These are phyloP conservation scores for Dasyurus viverrinus DNA, from an alignment of 2,113 vertebrate species.

Conservation along the genomic window DNA sequence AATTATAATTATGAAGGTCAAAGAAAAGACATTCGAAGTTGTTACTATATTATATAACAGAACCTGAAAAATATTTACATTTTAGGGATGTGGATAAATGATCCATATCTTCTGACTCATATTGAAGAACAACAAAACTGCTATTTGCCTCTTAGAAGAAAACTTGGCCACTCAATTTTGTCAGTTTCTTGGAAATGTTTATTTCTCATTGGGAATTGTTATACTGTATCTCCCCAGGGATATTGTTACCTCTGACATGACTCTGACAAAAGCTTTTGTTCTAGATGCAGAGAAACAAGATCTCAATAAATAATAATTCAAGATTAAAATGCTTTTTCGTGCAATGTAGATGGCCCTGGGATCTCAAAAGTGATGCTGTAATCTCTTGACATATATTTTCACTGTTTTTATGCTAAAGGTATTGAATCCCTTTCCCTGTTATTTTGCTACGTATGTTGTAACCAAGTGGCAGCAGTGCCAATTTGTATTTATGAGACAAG, in stretches of 20 bases:
- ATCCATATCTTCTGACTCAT: neutral
- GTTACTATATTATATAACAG: neutral
- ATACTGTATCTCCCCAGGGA: neutral
- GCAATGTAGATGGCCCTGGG: neutral
- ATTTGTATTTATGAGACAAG: neutral
- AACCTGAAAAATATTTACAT: neutral
- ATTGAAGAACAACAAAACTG: neutral
- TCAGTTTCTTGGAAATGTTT: conserved; percentile 21
- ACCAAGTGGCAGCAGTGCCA: neutral
- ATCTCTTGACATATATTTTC: neutral
- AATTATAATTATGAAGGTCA: neutral
- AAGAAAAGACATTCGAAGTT: neutral
- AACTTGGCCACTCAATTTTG: neutral
- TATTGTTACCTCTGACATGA: neutral
- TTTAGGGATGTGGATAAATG: neutral
- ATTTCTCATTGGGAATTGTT: conserved; percentile 9
- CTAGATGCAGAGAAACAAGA: neutral
- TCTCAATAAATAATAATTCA: neutral
- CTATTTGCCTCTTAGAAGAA: conserved; percentile 21
- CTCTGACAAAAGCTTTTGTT: neutral
- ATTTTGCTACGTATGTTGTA: neutral
- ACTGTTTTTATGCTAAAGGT: neutral
- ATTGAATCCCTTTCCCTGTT: neutral
- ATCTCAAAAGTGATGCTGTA: neutral
- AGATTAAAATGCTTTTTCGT: neutral